Evolutionary conservation across 2,888 invertebrate species (phyloP), one percentile per base, ranked within the genome.

Genomic region (Euspilapteryx auroguttella): DNA sequence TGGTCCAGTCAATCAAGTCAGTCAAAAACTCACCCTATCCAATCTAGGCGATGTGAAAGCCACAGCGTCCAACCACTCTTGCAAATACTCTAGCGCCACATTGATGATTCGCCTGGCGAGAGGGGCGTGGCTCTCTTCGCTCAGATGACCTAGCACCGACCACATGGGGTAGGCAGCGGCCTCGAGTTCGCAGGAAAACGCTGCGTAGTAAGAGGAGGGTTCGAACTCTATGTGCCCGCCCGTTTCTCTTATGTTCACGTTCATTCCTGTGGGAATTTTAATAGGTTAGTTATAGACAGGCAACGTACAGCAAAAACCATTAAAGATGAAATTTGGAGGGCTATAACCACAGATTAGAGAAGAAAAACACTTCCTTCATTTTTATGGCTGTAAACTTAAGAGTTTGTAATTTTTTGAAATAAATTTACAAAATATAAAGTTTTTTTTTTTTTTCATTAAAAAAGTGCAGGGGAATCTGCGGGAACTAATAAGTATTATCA

Each of bases 91-190:
- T 20, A 89, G 76, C 59, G 93, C 93, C 45, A 86, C 86, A 29
- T 79, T 78, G 14, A 94, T 66, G 34, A 93, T 86, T 40, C 88
- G 81, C 39, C 83, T 81, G 27, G 91, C 90, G 22, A 90, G 78
- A 37, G 82, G 79, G 12, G 87, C 87, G 45, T 87, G 87, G 37
- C 79, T 79, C 6, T 81, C 78, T 48, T 86, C 87, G 34, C 84
- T 82, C 20, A 94, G 78, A 73, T 97, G 96, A 24, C 89, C 87
- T 30, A 95, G 87, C 32, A 97, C 82, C 9, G 94, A 93, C 96
- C 96, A 97, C 95, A 97, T 94, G 2, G 96, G 95, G 68, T 95
- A 94, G 9, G 96, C 94, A 45, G 94, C 94, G 13, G 95, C 94
- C 73, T 98, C 97, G 41, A 97, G 71, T 77, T 98, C 97, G 40